A percentile compares a stretch with the other conserved stretches of the same genome.
These are phyloP conservation scores for Mirza zaza DNA, from an alignment of 2,113 vertebrate genomes.

Conservation along the genomic window DNA sequence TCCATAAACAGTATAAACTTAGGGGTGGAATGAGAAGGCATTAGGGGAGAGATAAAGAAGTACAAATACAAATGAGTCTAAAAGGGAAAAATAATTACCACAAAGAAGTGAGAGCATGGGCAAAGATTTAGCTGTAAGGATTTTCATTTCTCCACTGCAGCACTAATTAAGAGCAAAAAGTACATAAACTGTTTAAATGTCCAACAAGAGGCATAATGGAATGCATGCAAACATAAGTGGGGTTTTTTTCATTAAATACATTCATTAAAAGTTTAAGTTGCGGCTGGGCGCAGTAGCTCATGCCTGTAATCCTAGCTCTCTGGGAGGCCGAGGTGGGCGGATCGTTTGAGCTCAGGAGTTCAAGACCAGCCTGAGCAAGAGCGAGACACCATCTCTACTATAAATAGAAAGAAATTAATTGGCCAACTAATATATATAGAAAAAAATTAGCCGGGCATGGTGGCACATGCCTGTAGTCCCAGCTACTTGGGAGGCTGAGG, in stretches of 20 bases:
- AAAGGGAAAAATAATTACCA: neutral
- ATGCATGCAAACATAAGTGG: neutral
- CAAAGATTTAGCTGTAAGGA: neutral
- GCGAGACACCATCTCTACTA: too few relatives aligned
- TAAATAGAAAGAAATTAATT: too few relatives aligned
- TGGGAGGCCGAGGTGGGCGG: too few relatives aligned
- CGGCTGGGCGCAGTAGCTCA: too few relatives aligned
- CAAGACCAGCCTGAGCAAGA: too few relatives aligned
- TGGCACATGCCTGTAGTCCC: too few relatives aligned
- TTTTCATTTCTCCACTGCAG: neutral
- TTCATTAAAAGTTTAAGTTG: neutral
- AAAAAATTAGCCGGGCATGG: too few relatives aligned
- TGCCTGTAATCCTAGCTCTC: too few relatives aligned
- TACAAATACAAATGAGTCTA: neutral
- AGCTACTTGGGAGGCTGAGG: too few relatives aligned
- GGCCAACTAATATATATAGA: too few relatives aligned
- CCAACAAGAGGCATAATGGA: neutral
- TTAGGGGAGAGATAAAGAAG: neutral
- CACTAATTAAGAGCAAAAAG: constrained; percentile 35
- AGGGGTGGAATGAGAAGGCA: neutral
- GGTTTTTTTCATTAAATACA: neutral
- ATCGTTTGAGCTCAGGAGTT: too few relatives aligned
- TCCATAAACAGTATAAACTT: neutral
- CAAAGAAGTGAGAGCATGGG: neutral
- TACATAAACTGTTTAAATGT: neutral